Evolutionary conservation across 2,113 vertebrate genomes (phyloP).

Genomic region (Chionomys nivalis): DNA sequence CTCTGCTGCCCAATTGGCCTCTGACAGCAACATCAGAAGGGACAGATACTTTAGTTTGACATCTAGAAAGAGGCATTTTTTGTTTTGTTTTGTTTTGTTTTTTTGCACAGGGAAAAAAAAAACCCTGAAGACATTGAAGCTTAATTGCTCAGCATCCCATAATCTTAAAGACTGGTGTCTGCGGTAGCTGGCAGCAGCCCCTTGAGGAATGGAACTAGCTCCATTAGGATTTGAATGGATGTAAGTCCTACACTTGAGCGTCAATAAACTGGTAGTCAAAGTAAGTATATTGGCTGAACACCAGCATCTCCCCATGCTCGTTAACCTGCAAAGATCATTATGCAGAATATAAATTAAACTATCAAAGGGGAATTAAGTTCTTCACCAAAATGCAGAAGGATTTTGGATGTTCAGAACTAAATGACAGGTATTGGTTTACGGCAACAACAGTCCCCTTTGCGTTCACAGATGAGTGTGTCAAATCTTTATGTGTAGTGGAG

Average conservation of each 20-base stretch:
- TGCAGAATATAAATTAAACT: not conserved
- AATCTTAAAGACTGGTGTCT: constrained; percentile 67
- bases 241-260: constrained; percentile 27
- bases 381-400: constrained; percentile 14
- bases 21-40: constrained; percentile 75
- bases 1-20: constrained; percentile 63
- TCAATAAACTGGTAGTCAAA: constrained; percentile 50
- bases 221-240: constrained; percentile 35
- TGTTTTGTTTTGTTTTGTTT: no score
- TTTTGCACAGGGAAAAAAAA: not conserved
- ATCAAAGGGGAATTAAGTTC: constrained; percentile 9
- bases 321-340: not conserved
- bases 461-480: not conserved
- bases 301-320: not conserved
- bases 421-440: not conserved
- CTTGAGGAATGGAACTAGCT: constrained; percentile 22
- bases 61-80: constrained; percentile 68
- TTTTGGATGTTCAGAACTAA: not conserved
- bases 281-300: not conserved
- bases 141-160: constrained; percentile 62
- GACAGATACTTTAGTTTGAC: constrained; percentile 70
- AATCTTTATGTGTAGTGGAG: not conserved
- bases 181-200: constrained; percentile 38
- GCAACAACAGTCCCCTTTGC: not conserved
- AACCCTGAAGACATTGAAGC: constrained; percentile 50